These are phyloP conservation scores for Lottia gigantea DNA, from an alignment of 2,888 invertebrate species.

Conservation along the genomic window DNA sequence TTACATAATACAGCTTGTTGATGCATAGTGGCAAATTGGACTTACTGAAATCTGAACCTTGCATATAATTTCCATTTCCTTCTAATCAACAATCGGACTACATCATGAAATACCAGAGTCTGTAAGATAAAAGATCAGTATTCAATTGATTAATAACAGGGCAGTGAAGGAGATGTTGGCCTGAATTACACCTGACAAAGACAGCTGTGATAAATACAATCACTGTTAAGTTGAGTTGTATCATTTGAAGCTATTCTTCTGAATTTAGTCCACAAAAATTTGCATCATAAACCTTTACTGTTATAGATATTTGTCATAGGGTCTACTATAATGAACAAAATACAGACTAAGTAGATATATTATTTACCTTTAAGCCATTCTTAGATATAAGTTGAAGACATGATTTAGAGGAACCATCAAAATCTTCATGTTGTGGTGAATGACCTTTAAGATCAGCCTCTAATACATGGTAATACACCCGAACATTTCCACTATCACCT, in stretches of 20 bases:
- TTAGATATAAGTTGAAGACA: conserved; percentile 54
- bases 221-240: too few relatives aligned
- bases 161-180: too few relatives aligned
- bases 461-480: conserved; percentile 51
- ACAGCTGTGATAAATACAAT: too few relatives aligned
- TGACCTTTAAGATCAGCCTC: conserved; percentile 52
- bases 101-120: conserved; percentile 53
- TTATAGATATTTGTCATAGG: too few relatives aligned
- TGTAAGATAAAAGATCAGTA: conserved; percentile 24
- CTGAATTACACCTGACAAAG: too few relatives aligned
- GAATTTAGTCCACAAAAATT: too few relatives aligned
- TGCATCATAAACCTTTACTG: too few relatives aligned
- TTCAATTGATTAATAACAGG: too few relatives aligned
- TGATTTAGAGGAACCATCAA: conserved; percentile 45
- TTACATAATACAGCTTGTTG: too few relatives aligned
- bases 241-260: too few relatives aligned
- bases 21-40: neutral
- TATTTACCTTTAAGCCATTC: conserved; percentile 48
- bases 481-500: conserved; percentile 40
- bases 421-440: conserved; percentile 43
- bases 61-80: conserved; percentile 58
- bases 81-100: conserved; percentile 49
- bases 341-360: too few relatives aligned
- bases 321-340: neutral
- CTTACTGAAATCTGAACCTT: conserved; percentile 52